Evolutionary conservation across 2,888 invertebrate genomes (phyloP), one percentile per base, ranked within the genome.

Genomic region (Rotaria macrura): DNA sequence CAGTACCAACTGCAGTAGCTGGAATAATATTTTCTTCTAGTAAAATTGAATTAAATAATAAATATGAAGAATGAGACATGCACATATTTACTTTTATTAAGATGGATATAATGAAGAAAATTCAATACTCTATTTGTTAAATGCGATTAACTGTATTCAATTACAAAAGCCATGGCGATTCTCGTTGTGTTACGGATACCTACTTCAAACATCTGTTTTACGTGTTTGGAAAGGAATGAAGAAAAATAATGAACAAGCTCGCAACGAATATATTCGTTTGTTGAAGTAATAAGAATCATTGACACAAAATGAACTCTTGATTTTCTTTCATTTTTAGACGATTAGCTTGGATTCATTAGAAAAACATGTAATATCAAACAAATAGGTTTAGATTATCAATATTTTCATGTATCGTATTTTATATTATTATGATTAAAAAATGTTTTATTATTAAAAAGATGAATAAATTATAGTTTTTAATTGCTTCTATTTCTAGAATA

Each of bases 41-140:
- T 79, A 79, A 17, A n/a, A 23, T 79, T 40, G 10, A 25, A 43
- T 79, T 25, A 3, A 3, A 43, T n/a, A 38, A 10, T 43, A 17
- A 34, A n/a, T n/a, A n/a, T n/a, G n/a, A n/a, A n/a, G n/a, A n/a
- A n/a, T n/a, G n/a, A n/a, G n/a, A n/a, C n/a, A n/a, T n/a, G n/a
- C n/a, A n/a, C n/a, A n/a, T n/a, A n/a, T n/a, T n/a, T n/a, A n/a
- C n/a, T n/a, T n/a, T n/a, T n/a, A n/a, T 40, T 40, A 12, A 65
- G 85, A 99, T 88, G 99, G 99, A 87, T 98, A 99, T 92, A 96
- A 96, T 86, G 99, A 99, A 91, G 96, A 97, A 90, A 97, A 98
- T 89, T 97, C 98, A 23, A 95, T 97, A 6, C 94, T 97, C 87
- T 94, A 99, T 92, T 93, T n/a, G n/a, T n/a, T 99, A 92, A 95